These are phyloP conservation scores for Osmerus eperlanus DNA, from an alignment of 2,113 vertebrate species.

Conservation along the genomic window DNA sequence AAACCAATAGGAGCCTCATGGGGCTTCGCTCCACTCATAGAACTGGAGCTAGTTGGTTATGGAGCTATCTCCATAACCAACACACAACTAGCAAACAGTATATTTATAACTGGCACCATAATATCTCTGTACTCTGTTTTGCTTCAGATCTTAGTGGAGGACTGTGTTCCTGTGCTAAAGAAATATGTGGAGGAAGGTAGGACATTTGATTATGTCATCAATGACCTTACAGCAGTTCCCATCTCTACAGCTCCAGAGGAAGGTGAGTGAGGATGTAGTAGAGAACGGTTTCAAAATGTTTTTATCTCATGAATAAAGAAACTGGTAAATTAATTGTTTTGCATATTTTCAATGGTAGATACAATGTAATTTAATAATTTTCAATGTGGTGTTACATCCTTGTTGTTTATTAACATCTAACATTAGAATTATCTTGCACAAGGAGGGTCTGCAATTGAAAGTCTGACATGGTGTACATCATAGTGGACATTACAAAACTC, in stretches of 20 bases:
- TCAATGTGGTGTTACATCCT: neutral
- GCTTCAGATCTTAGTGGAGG: constrained; percentile 87
- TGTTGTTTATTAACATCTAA: neutral
- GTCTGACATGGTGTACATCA: too few relatives aligned
- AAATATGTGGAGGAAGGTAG: constrained; percentile 93
- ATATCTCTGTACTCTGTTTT: neutral
- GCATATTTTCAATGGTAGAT: too few relatives aligned
- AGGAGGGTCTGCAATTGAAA: too few relatives aligned
- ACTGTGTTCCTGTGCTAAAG: constrained; percentile 95
- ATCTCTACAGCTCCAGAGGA: constrained; percentile 96
- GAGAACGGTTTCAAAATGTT: too few relatives aligned
- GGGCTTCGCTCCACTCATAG: too few relatives aligned
- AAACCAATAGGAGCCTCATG: too few relatives aligned
- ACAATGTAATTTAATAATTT: too few relatives aligned
- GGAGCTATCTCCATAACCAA: too few relatives aligned
- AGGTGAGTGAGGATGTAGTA: constrained; percentile 67
- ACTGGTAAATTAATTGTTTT: too few relatives aligned
- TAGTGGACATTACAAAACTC: too few relatives aligned
- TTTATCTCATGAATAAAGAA: too few relatives aligned
- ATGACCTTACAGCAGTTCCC: constrained; percentile 94
- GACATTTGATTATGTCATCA: constrained; percentile 96
- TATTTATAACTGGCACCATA: neutral
- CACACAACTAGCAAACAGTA: neutral
- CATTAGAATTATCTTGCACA: neutral
- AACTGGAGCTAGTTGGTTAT: too few relatives aligned